A percentile compares a stretch with the other conserved stretches of the same genome.
These are phyloP conservation scores for Rhea americana DNA, from an alignment of 2,113 vertebrate species.

Conservation along the genomic window DNA sequence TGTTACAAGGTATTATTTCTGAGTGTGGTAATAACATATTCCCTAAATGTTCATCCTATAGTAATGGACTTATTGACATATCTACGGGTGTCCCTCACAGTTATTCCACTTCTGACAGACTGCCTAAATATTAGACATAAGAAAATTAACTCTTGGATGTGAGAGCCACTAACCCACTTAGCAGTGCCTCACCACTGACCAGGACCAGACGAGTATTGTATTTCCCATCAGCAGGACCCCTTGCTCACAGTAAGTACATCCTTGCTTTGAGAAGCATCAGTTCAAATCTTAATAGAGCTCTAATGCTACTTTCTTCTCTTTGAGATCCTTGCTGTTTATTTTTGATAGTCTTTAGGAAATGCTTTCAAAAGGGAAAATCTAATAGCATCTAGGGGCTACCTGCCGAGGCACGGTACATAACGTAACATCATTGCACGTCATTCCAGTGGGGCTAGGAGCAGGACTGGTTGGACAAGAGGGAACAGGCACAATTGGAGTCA, in stretches of 20 bases:
- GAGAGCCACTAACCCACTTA: background rate
- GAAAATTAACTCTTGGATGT: background rate
- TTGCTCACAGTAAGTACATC: background rate
- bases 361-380: slow-evolving; percentile 32
- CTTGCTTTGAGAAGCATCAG: background rate
- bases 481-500: background rate
- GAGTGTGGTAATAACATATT: background rate
- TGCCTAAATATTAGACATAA: background rate
- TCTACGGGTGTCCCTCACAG: background rate
- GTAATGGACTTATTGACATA: background rate
- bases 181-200: background rate
- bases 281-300: background rate
- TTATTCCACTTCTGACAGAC: background rate
- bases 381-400: slow-evolving; percentile 1
- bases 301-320: background rate
- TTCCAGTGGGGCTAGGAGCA: background rate
- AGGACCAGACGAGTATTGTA: background rate
- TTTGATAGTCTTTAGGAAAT: background rate
- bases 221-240: background rate
- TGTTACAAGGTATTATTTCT: background rate
- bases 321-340: slow-evolving; percentile 2
- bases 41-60: background rate
- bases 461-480: slow-evolving; percentile 40
- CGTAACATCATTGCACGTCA: background rate
- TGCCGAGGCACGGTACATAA: slow-evolving; percentile 20